Conservation (phyloP, 2,797 vertebrate genomes). For the Lutjanus argentimaculatus region DNA sequence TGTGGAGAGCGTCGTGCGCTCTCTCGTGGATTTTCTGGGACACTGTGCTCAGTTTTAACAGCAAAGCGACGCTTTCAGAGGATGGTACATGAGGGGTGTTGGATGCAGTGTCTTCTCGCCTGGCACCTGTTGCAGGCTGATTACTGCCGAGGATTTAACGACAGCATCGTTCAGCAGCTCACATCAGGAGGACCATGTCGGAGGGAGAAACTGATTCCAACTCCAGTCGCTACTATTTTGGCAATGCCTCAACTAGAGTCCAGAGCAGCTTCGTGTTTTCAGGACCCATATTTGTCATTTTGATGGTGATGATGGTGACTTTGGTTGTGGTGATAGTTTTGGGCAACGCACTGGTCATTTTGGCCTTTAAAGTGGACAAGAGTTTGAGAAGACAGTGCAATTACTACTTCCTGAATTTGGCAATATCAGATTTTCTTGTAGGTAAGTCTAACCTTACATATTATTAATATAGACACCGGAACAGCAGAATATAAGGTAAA, state of each 20-base stretch:
- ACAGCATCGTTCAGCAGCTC: not conserved
- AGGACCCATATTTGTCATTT: conserved; percentile 76
- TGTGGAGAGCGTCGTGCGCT: conserved; percentile 56
- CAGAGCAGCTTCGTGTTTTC: conserved; percentile 73
- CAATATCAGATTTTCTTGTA: conserved; percentile 92
- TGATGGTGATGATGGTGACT: conserved; percentile 88
- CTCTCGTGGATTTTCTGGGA: conserved; percentile 61
- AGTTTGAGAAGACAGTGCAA: conserved; percentile 91
- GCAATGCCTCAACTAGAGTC: conserved; percentile 65
- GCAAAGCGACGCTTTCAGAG: conserved; percentile 21
- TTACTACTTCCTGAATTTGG: conserved; percentile 94
- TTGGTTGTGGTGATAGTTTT: conserved; percentile 88
- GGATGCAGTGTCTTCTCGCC: conserved; percentile 23
- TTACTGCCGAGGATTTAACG: conserved; percentile 46
- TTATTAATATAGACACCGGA: not conserved
- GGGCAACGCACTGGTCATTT: conserved; percentile 91
- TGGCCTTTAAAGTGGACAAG: conserved; percentile 92
- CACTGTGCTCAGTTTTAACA: conserved; percentile 27
- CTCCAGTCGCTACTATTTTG: conserved; percentile 72
- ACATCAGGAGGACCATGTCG: conserved; percentile 65
- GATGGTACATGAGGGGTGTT: conserved; percentile 24
- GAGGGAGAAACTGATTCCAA: conserved; percentile 67
- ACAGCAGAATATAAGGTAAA: not conserved
- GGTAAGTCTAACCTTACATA: conserved; percentile 78
- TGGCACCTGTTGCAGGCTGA: conserved; percentile 73